Base-by-base conservation (phyloP, 1,140 invertebrate species). In the Maniola jurtina region DNA sequence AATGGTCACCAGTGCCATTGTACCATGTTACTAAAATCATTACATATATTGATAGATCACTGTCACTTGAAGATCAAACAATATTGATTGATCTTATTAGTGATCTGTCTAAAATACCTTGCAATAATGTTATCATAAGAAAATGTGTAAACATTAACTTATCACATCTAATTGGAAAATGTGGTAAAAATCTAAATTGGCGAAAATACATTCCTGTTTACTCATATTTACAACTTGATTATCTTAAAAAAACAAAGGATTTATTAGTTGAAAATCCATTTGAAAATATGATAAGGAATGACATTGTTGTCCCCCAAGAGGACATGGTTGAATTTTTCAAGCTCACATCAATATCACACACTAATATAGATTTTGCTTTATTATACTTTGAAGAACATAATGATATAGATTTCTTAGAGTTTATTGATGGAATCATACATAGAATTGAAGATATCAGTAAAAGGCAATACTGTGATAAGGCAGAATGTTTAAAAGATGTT, bases 1-100 rank as follows among this genome's bases (percentile, higher is more conserved):
- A 88, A 65, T 88, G 83, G 84, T 80, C 79, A 9, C 84, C 88
- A n/a, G 83, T 88, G 6, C 84, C 86, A 56, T 68, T 88, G 5
- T 90, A 75, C 61, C 74, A 85, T 68, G 13, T 86, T 14, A 83
- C 72, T 38, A 64, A 66, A 54, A 63, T 80, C 16, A 52, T 88
- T 60, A 69, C 75, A n/a, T 61, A 70, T 34, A 33, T 72, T 47
- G 56, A 72, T 35, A 35, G 66, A 71, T 7, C 36, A 69, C 40
- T 55, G 45, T 8, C 40, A 57, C 56, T 35, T 13, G 47, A 67
- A 58, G 45, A 68, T 47, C 45, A 68, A 42, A 55, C 59, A 54
- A 13, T 70, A 36, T 14, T 64, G 15, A 45, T 64, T 5, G 45
- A 73, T 61, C 67, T 66, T 36, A 52, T 86, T 14, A 71, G 64